These are phyloP conservation scores for Dendrocincla fuliginosa DNA, from an alignment of 2,797 vertebrate species.

Conservation along the genomic window DNA sequence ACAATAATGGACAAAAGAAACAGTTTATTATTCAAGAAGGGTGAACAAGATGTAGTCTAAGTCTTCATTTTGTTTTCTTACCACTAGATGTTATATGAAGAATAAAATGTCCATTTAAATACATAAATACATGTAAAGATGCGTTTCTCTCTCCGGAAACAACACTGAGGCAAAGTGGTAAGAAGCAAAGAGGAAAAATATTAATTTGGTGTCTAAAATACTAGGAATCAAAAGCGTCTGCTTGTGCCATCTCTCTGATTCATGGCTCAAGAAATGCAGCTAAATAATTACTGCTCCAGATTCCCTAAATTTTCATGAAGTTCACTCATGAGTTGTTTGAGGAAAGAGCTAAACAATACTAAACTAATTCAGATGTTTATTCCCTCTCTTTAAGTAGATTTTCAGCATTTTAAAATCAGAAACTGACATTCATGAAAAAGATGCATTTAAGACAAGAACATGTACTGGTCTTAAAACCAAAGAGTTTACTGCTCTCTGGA, in stretches of 20 bases:
- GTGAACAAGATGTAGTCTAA: neutral
- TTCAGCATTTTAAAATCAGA: slow-evolving; percentile 5
- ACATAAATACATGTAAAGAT: neutral
- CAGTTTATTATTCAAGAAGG: neutral
- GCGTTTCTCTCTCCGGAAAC: neutral
- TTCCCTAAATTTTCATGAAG: neutral
- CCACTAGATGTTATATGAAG: neutral
- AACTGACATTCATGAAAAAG: neutral
- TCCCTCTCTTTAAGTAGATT: neutral
- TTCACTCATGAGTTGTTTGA: neutral
- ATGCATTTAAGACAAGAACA: neutral
- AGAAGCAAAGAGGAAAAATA: neutral
- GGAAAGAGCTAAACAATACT: neutral
- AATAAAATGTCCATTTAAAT: neutral
- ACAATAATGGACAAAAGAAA: neutral
- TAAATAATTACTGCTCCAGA: neutral
- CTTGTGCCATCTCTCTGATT: neutral
- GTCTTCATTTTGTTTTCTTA: neutral
- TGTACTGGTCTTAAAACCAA: neutral
- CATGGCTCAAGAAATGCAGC: neutral
- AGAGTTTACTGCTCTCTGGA: slow-evolving; percentile 42
- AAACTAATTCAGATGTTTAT: slow-evolving; percentile 10
- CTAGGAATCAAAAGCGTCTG: neutral
- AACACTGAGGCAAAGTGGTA: neutral
- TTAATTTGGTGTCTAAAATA: neutral